Percentiles rank a stretch among this genome's conserved stretches.
phyloP scores from a whole-genome alignment of 2,113 vertebrate species.

The Chinchilla lanigera region DNA sequence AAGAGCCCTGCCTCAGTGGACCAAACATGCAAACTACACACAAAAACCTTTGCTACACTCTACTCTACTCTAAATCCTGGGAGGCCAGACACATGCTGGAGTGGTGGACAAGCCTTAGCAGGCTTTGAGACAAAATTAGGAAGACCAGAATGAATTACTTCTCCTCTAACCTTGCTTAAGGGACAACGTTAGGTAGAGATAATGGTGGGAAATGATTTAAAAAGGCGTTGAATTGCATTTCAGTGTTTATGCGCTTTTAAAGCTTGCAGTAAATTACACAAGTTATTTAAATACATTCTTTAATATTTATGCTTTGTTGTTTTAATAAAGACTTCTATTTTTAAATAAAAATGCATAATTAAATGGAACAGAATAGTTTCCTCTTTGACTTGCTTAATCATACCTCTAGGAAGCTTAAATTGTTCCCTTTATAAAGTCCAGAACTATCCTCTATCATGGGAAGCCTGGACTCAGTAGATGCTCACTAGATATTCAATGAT shows the following conservation, averaged over 20 bases:
- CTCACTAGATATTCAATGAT: slow-evolving; percentile 45
- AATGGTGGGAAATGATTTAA: slow-evolving; percentile 48
- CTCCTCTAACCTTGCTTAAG: slow-evolving; percentile 42
- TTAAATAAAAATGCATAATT: slow-evolving; percentile 84
- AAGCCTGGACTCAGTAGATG: slow-evolving; percentile 53
- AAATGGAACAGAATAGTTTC: slow-evolving; percentile 79
- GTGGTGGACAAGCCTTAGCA: background rate
- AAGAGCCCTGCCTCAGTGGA: background rate
- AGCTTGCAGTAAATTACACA: slow-evolving; percentile 76
- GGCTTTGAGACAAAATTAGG: slow-evolving; percentile 43
- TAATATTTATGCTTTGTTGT: slow-evolving; percentile 85
- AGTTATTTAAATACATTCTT: slow-evolving; percentile 83
- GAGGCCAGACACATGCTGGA: background rate
- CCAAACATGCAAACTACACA: background rate
- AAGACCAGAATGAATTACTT: slow-evolving; percentile 54
- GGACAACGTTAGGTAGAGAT: slow-evolving; percentile 30
- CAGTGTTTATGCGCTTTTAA: slow-evolving; percentile 77
- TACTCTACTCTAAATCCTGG: background rate
- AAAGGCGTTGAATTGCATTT: slow-evolving; percentile 62
- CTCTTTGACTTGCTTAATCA: slow-evolving; percentile 70
- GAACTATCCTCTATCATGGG: background rate
- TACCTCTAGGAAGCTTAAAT: slow-evolving; percentile 61
- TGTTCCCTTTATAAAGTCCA: slow-evolving; percentile 56
- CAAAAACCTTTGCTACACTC: background rate
- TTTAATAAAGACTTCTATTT: slow-evolving; percentile 84